Base-by-base conservation (phyloP, 2,888 invertebrate species). In the Acrocera orbiculus region DNA sequence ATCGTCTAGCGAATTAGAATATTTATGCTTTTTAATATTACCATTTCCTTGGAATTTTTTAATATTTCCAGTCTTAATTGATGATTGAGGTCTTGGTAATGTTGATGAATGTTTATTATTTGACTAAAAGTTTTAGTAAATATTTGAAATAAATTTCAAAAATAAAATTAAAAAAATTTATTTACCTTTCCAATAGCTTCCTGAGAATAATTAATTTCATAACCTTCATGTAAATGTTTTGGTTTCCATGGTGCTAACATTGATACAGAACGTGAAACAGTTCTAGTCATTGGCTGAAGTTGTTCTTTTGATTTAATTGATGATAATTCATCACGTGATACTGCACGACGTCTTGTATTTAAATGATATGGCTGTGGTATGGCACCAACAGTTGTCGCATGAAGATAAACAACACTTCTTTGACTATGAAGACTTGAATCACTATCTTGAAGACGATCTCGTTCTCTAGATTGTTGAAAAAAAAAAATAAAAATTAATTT, bases 211-310 rank as follows among this genome's bases (percentile, higher is more conserved):
- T 81, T 79, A 16, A 81, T 77, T 59, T 82, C 81, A 50, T 74
- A 71, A 34, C 70, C 72, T 46, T 81, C 81, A 48, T 66, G 67
- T 48, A 72, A 67, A 48, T 77, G 74, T 42, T 73, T 69, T 3
- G 85, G 83, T 38, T 74, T 75, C 83, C 83, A 85, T 4, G 85
- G 85, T 1, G 85, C 81, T 50, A 83, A 66, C 44, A 85, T 75
- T 4, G 82, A 82, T 47, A 85, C 81, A 39, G 81, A 82, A 30
- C 76, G 66, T 9, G 82, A 79, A 16, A 82, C 72, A 27, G 74
- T 79, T 45, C 73, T 70, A 30, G 75, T 71, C 54, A 79, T 59
- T 23, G 61, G 60, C 19, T 27, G 27, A 5, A 13, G 26, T 43
- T 58, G 53, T 34, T 54, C 24, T 10, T 22, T 8, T 43, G 57